Conservation (phyloP, 2,113 vertebrate genomes). For the human region GRCh38 chrX:50582501-50583000, state of each 20-base stretch:
- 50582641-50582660: not conserved
- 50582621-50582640: not conserved
- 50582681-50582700: conserved; percentile 26
- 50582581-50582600: not conserved
- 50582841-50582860: not conserved
- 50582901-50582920: not conserved
- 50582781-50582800: not conserved
- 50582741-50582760: not conserved
- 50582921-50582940: conserved; percentile 16
- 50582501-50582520: not conserved
- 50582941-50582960: not conserved
- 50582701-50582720: not conserved
- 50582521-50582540: not conserved
- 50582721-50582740: not conserved
- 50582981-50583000: not conserved
- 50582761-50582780: not conserved
- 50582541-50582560: not conserved
- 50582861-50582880: not conserved
- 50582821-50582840: not conserved
- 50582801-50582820: not conserved
- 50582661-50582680: not conserved
- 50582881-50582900: not conserved
- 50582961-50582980: not conserved
- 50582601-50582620: not conserved
- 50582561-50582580: not conserved